A percentile compares a stretch with the other conserved stretches of the same genome.
Evolutionary conservation across 2,888 invertebrate genomes (phyloP).

Genomic region (Agrilus mali): DNA sequence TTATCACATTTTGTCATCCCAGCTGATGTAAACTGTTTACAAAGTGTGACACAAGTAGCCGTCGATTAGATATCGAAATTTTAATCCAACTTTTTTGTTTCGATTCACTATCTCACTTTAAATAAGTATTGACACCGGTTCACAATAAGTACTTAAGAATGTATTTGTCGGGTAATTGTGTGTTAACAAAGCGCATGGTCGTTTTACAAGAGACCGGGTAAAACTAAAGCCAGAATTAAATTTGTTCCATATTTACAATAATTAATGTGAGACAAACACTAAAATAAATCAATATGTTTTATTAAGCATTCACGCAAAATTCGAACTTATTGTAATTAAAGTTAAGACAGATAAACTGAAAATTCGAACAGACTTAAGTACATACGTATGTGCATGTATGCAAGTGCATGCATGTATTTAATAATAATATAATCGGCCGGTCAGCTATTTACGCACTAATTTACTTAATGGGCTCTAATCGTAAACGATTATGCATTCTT

Average conservation of each 20-base stretch:
- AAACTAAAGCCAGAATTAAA: conserved; percentile 28
- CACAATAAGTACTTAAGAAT: not conserved
- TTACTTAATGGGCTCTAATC: no score
- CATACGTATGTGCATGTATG: no score
- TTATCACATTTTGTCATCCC: no score
- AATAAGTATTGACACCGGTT: no score
- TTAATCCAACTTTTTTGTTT: not conserved
- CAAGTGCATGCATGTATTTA: no score
- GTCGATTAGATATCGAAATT: no score
- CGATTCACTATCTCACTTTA: not conserved
- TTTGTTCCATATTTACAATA: conserved; percentile 32
- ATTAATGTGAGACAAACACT: conserved; percentile 25
- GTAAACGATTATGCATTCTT: not conserved
- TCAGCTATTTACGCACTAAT: no score
- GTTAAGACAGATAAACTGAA: conserved; percentile 12
- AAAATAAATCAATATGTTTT: conserved; percentile 28
- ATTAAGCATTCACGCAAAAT: conserved; percentile 30
- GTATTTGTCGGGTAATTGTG: not conserved
- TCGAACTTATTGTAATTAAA: conserved; percentile 22
- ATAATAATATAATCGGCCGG: no score
- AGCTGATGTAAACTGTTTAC: no score
- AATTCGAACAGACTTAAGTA: conserved; percentile 9
- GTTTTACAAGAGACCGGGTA: conserved; percentile 3
- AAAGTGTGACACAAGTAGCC: no score
- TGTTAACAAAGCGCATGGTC: not conserved